A percentile compares a stretch with the other conserved stretches of the same genome.
Conservation (phyloP, 23 tunicate genomes). For the Oikopleura dioica region DNA sequence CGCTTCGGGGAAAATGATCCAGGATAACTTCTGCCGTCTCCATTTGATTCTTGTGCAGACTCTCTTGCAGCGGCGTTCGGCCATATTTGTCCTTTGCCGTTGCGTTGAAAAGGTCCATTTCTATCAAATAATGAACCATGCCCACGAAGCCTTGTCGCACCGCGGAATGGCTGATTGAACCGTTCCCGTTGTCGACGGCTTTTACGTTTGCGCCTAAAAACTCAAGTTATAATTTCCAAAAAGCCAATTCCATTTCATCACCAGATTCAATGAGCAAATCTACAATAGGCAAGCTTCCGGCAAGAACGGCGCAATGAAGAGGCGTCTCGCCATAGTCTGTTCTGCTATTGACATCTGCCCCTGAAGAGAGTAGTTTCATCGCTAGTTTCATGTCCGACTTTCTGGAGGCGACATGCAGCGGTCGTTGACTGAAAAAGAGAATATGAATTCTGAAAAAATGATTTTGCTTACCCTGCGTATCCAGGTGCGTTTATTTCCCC, state of each 20-base stretch:
- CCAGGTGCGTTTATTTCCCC: not conserved
- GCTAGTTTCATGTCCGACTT: too few relatives aligned
- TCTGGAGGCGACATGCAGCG: not conserved
- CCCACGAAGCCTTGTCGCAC: not conserved
- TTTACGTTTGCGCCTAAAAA: too few relatives aligned
- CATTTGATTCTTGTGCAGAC: not conserved
- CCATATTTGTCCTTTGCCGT: constrained; percentile 5
- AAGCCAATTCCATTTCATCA: too few relatives aligned
- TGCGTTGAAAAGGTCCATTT: not conserved
- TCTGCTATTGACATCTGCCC: not conserved
- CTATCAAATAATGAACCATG: not conserved
- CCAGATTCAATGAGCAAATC: not conserved
- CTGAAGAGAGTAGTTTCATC: not conserved
- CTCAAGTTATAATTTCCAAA: too few relatives aligned
- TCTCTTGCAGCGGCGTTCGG: not conserved
- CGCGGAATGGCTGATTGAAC: not conserved
- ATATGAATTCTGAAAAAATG: too few relatives aligned
- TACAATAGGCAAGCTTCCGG: not conserved
- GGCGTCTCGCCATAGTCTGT: not conserved
- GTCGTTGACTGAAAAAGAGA: too few relatives aligned
- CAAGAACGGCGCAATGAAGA: not conserved
- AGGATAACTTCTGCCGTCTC: not conserved
- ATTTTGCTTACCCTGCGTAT: too few relatives aligned
- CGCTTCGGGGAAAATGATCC: too few relatives aligned
- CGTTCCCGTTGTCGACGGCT: not conserved